A percentile compares a stretch with the other conserved stretches of the same genome.
These are phyloP conservation scores for Syngnathus acus DNA, from an alignment of 2,797 vertebrate genomes.

Conservation along the genomic window DNA sequence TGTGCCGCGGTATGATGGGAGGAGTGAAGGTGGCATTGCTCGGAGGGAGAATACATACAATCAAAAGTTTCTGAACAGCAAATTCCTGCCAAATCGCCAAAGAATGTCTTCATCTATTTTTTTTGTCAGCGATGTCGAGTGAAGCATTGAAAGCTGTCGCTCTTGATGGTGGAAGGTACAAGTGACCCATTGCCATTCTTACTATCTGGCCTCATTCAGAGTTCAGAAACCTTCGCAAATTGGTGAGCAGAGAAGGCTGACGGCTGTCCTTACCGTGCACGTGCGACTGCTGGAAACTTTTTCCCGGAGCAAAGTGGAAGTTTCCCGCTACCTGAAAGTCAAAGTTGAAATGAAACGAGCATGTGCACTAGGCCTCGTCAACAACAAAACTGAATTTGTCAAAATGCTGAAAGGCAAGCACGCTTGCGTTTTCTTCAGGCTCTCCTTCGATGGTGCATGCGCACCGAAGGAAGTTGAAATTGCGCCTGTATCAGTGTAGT, in stretches of 20 bases:
- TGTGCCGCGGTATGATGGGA: too few relatives aligned
- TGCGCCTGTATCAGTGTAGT: neutral
- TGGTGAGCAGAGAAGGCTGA: neutral
- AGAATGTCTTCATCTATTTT: neutral
- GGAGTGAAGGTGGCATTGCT: too few relatives aligned
- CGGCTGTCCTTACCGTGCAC: slow-evolving; percentile 83
- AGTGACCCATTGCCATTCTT: neutral
- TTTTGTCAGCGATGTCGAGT: neutral
- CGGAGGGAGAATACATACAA: too few relatives aligned
- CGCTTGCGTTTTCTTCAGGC: neutral
- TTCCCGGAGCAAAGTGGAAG: slow-evolving; percentile 97
- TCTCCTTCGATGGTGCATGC: neutral
- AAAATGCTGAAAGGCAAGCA: too few relatives aligned
- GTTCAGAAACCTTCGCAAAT: slow-evolving; percentile 4
- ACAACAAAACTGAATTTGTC: too few relatives aligned
- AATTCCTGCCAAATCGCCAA: too few relatives aligned
- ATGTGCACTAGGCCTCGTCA: neutral
- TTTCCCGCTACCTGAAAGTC: slow-evolving; percentile 87
- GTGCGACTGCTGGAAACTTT: slow-evolving; percentile 98
- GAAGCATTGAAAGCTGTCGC: neutral
- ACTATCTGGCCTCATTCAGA: too few relatives aligned
- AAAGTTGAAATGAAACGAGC: neutral
- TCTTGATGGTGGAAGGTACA: too few relatives aligned
- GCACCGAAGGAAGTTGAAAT: neutral
- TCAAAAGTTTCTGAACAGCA: too few relatives aligned